Evolutionary conservation across 2,113 vertebrate genomes (phyloP).

Genomic region (Microcebus ravelobensis): DNA sequence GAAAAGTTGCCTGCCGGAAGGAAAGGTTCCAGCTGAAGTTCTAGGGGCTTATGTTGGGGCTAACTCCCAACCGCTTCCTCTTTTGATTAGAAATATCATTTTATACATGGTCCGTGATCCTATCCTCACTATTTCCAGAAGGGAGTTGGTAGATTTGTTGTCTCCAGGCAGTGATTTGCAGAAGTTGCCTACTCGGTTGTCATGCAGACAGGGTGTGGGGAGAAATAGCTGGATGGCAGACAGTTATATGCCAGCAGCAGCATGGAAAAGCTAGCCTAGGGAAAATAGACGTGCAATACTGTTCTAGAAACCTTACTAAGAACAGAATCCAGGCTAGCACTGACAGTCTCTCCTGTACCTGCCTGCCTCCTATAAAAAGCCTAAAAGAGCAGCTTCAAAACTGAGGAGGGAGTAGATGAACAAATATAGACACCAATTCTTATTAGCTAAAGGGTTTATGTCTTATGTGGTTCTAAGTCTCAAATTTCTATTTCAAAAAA

Average conservation of each 20-base stretch:
- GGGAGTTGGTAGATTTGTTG: background rate
- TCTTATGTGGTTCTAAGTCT: background rate
- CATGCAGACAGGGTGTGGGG: background rate
- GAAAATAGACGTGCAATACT: background rate
- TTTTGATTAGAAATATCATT: background rate
- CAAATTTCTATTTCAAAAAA: background rate
- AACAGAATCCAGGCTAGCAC: background rate
- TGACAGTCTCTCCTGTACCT: background rate
- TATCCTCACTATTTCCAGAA: constrained; percentile 20
- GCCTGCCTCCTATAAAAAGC: background rate
- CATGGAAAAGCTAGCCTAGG: background rate
- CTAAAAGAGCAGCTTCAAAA: background rate
- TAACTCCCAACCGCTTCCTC: background rate
- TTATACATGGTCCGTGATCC: background rate
- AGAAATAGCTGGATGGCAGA: background rate
- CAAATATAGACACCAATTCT: background rate
- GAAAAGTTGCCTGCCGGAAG: background rate
- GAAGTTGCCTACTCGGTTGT: background rate
- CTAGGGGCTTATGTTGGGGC: background rate
- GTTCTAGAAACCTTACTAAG: background rate
- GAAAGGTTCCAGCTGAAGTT: background rate
- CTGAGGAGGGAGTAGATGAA: background rate
- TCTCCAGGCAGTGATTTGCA: background rate
- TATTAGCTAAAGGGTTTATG: background rate
- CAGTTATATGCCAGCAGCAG: background rate